phyloP scores from a whole-genome alignment of 2,113 vertebrate genomes.

The Brachyhypopomus occidentalis region DNA sequence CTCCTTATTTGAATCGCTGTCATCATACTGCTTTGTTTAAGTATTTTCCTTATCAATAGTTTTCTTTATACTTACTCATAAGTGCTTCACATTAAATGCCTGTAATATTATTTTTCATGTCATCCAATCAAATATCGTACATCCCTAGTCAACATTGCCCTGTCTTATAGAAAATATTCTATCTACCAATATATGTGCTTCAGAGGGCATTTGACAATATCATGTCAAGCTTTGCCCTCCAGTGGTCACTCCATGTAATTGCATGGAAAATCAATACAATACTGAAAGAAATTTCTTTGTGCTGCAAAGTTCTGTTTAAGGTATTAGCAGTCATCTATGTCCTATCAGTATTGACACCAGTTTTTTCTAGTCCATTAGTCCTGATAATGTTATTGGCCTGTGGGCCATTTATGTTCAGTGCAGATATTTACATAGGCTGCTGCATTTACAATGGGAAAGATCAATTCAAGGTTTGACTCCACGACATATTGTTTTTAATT shows the following conservation, averaged over 20 bases:
- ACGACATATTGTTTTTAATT: background rate
- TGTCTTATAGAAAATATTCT: no score
- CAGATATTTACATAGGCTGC: background rate
- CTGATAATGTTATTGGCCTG: background rate
- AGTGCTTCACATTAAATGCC: no score
- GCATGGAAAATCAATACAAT: background rate
- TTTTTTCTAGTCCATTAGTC: background rate
- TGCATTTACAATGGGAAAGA: conserved; percentile 8
- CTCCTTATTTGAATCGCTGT: background rate
- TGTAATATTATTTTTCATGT: background rate
- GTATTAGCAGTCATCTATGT: background rate
- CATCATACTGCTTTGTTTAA: background rate
- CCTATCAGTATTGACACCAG: background rate
- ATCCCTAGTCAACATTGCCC: background rate
- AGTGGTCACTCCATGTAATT: background rate
- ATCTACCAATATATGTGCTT: no score
- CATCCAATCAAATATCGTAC: background rate
- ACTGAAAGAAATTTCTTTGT: background rate
- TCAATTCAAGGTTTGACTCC: background rate
- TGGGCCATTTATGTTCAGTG: background rate
- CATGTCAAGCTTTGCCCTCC: background rate
- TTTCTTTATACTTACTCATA: background rate
- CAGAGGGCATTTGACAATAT: background rate
- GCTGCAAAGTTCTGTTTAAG: background rate
- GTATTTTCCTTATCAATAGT: background rate